A percentile compares a stretch with the other conserved stretches of the same genome.
Conservation (phyloP, 2,797 vertebrate species). For the Onychomys torridus region DNA sequence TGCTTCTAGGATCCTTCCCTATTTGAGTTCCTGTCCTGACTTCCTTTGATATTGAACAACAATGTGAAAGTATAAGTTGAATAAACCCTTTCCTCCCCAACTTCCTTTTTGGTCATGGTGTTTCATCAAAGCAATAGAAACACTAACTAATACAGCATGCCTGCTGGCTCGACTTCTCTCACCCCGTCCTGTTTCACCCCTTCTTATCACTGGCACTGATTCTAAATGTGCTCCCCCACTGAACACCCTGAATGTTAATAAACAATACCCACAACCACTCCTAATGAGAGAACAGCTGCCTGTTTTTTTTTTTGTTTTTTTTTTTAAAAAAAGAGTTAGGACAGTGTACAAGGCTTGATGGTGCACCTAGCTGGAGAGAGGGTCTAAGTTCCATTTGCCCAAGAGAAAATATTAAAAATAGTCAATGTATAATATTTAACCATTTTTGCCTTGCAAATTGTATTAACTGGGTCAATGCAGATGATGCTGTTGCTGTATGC, state of each 20-base stretch:
- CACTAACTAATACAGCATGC: background rate
- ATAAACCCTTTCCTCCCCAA: background rate
- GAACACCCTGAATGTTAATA: background rate
- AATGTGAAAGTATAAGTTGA: background rate
- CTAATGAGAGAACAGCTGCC: background rate
- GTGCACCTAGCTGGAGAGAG: background rate
- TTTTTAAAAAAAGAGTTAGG: background rate
- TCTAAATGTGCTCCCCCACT: background rate
- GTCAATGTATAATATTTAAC: background rate
- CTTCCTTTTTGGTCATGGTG: background rate
- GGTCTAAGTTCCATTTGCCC: background rate
- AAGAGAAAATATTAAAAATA: background rate
- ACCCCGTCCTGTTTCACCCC: too few relatives aligned
- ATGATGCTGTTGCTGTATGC: background rate
- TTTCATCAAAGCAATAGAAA: background rate
- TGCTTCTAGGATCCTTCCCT: background rate
- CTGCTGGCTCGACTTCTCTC: background rate
- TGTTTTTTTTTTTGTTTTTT: too few relatives aligned
- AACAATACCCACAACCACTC: background rate
- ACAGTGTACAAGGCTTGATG: background rate
- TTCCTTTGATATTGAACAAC: background rate
- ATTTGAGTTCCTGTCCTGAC: background rate
- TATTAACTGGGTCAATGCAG: background rate
- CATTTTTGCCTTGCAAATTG: background rate
- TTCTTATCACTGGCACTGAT: background rate